Evolutionary conservation across 2,888 invertebrate genomes (phyloP), one percentile per base, ranked within the genome.

Genomic region (Eudasyphora cyanicolor): DNA sequence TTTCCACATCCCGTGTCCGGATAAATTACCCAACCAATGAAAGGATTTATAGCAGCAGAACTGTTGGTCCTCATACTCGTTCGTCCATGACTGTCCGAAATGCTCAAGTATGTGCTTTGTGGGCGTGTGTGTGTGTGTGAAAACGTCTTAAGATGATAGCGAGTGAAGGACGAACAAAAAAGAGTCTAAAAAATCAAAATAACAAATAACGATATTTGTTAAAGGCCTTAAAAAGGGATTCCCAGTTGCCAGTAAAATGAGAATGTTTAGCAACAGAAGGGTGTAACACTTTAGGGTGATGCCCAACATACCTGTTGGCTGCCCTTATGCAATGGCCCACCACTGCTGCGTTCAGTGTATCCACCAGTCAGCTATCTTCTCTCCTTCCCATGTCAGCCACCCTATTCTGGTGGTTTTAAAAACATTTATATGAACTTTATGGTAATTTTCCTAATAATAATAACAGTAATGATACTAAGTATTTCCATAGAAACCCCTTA

Each of bases 1-100:
- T 45, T 57, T 42, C 6, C 12, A 38, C 0, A 6, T 7, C 32
- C 32, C 57, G 42, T 12, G 57, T 32, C 10, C 14, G 45, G 21
- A 60, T 45, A 70, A 70, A 70, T 76, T 70, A 42, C n/a, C 69
- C n/a, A 54, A 70, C 69, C n/a, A 54, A 70, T 70, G 60, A 77
- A 70, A 77, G 70, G 60, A 76, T 70, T 70, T 24, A 12, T 14
- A 17, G 29, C 32, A 62, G 51, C 51, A 51, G 6, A 21, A 51
- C 21, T 19, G 51, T 10, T 21, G 51, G 19, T 51, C 45, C 45
- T 45, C 45, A 45, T 45, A n/a, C 6, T 45, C 45, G 45, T 45
- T 45, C n/a, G 45, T 45, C 45, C 45, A 45, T 51, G 51, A 19
- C 24, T 51, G 51, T 51, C 19, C 51, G 19, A 51, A 51, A 51